Evolutionary conservation across 2,113 vertebrate species (phyloP).

Genomic region (Martes martes): DNA sequence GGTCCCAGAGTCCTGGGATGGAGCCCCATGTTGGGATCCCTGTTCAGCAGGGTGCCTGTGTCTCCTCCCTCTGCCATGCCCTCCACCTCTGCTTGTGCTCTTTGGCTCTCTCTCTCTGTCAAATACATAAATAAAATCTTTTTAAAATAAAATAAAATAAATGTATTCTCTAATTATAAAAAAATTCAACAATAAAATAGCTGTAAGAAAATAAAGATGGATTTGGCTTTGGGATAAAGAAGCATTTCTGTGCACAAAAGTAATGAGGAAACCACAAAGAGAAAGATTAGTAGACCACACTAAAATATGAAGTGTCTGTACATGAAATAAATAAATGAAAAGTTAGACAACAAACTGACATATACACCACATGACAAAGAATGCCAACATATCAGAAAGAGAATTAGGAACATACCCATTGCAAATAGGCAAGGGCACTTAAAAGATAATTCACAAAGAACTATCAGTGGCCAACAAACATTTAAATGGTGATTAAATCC

Average conservation of each 20-base stretch:
- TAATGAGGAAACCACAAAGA: neutral
- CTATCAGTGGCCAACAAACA: neutral
- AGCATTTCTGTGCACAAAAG: neutral
- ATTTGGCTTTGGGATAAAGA: neutral
- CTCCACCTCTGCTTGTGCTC: no score
- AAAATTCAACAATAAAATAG: conserved; percentile 13
- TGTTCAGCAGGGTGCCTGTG: no score
- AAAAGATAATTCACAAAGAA: neutral
- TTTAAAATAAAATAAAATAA: neutral
- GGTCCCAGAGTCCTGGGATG: no score
- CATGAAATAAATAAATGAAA: neutral
- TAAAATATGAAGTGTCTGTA: neutral
- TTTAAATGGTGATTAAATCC: neutral
- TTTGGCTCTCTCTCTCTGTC: no score
- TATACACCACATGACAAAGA: neutral
- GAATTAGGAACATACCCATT: neutral
- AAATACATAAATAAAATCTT: no score
- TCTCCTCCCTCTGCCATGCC: no score
- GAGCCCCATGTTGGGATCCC: no score
- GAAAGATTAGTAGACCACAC: neutral
- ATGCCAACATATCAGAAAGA: neutral
- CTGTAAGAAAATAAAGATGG: neutral
- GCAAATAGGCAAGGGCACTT: neutral
- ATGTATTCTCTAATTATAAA: neutral
- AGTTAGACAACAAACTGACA: neutral